A percentile compares a stretch with the other conserved stretches of the same genome.
Conservation (phyloP, 2,113 vertebrate species). For the Anolis sagrei region DNA sequence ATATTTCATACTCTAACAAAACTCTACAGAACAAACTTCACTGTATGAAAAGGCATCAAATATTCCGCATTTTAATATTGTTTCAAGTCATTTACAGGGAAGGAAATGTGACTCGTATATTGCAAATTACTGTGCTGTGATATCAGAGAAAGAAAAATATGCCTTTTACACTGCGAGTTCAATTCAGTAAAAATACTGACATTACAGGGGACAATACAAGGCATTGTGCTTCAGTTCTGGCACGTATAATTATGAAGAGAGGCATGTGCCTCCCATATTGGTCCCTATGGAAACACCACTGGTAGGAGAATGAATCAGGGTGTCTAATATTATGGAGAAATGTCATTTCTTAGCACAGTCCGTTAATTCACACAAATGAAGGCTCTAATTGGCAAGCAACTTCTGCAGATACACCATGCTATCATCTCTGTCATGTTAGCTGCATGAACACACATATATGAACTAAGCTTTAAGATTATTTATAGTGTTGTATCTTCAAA, state of each 20-base stretch:
- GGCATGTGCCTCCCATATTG: conserved; percentile 17
- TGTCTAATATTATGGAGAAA: conserved; percentile 36
- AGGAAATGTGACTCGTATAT: conserved; percentile 62
- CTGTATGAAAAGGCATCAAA: conserved; percentile 77
- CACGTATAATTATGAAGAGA: conserved; percentile 45
- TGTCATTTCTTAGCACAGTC: conserved; percentile 9
- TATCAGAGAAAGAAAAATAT: conserved; percentile 62
- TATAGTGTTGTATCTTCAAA: conserved; percentile 35
- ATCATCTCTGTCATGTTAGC: conserved; percentile 4
- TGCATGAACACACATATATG: background rate
- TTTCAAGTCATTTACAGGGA: conserved; percentile 72
- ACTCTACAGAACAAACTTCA: conserved; percentile 81
- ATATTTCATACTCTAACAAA: conserved; percentile 84
- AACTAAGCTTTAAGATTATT: conserved; percentile 41
- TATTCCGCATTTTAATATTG: conserved; percentile 79
- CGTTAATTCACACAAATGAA: conserved; percentile 47
- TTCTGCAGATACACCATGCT: background rate
- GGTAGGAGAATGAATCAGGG: conserved; percentile 45
- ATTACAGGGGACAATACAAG: conserved; percentile 55
- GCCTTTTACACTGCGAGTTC: conserved; percentile 57
- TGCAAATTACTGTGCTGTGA: conserved; percentile 61
- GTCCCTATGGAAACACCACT: conserved; percentile 42
- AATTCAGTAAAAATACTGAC: conserved; percentile 60
- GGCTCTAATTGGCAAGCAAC: conserved; percentile 47
- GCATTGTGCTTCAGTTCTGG: conserved; percentile 48